These are phyloP conservation scores for Xestobium rufovillosum DNA, from an alignment of 2,888 invertebrate genomes.

Conservation along the genomic window DNA sequence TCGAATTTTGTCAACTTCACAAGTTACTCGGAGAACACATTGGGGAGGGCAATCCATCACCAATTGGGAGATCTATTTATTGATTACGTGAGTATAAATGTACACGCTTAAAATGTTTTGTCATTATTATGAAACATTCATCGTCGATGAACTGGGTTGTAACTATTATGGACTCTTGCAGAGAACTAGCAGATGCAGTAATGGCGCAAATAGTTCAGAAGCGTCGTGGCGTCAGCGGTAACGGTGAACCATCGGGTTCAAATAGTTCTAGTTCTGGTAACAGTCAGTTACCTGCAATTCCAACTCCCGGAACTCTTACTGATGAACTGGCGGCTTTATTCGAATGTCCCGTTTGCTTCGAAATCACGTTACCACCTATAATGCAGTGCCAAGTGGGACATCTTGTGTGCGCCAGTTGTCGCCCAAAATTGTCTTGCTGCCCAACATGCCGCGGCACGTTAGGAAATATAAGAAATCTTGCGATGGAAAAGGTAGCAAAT, in stretches of 20 bases:
- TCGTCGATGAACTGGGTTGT: no score
- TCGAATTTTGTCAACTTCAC: no score
- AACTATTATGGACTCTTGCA: no score
- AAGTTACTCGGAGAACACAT: no score
- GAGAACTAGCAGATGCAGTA: no score
- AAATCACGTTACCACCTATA: conserved; percentile 98
- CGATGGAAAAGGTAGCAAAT: conserved; percentile 99
- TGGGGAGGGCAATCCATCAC: no score
- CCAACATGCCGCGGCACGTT: conserved; percentile 97
- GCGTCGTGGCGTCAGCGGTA: conserved; percentile 31
- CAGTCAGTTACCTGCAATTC: conserved; percentile 30
- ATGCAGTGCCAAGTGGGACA: conserved; percentile 98
- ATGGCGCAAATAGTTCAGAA: conserved; percentile 37
- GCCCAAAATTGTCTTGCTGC: conserved; percentile 94
- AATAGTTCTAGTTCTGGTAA: conserved; percentile 27
- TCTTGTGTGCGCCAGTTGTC: conserved; percentile 94
- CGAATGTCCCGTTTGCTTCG: conserved; percentile 97
- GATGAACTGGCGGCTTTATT: conserved; percentile 86
- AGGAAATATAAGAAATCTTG: conserved; percentile 94
- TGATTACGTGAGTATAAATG: no score
- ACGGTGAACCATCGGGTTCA: conserved; percentile 28
- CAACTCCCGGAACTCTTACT: conserved; percentile 59
- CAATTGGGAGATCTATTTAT: no score
- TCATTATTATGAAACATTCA: no score
- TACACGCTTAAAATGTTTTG: no score